Evolutionary conservation across 2,113 vertebrate genomes (phyloP).

Genomic region (Oostethus manadensis): DNA sequence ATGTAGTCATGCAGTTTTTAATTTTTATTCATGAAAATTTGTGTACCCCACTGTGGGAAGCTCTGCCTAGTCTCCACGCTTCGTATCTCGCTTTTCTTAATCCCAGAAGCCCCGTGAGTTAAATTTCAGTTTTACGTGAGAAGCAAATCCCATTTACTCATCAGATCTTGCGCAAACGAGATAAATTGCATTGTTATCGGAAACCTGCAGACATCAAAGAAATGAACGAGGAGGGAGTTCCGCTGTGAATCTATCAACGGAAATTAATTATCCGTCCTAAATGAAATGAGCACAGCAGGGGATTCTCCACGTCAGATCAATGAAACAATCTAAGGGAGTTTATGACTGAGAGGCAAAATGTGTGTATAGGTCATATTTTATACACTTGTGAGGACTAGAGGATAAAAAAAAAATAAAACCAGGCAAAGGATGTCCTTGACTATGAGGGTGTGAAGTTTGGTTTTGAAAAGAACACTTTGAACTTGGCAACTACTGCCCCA

Average conservation of each 20-base stretch:
- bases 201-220: conserved; percentile 55
- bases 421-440: not conserved
- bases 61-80: no score
- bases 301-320: conserved; percentile 53
- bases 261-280: conserved; percentile 68
- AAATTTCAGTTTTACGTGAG: conserved; percentile 34
- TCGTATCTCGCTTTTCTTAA: no score
- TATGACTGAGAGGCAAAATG: conserved; percentile 31
- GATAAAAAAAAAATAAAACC: not conserved
- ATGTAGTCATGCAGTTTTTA: no score
- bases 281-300: conserved; percentile 57
- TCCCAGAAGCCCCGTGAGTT: conserved; percentile 1
- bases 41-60: no score
- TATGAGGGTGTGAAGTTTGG: no score
- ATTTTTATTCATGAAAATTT: no score
- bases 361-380: conserved; percentile 14
- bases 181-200: conserved; percentile 57
- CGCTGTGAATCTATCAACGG: conserved; percentile 47
- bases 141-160: conserved; percentile 52
- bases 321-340: conserved; percentile 54
- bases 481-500: no score
- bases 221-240: conserved; percentile 44
- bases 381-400: conserved; percentile 13
- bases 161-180: conserved; percentile 44
- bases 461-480: no score